Evolutionary conservation across 2,797 vertebrate species (phyloP).

Genomic region (Lepilemur septentrionalis): DNA sequence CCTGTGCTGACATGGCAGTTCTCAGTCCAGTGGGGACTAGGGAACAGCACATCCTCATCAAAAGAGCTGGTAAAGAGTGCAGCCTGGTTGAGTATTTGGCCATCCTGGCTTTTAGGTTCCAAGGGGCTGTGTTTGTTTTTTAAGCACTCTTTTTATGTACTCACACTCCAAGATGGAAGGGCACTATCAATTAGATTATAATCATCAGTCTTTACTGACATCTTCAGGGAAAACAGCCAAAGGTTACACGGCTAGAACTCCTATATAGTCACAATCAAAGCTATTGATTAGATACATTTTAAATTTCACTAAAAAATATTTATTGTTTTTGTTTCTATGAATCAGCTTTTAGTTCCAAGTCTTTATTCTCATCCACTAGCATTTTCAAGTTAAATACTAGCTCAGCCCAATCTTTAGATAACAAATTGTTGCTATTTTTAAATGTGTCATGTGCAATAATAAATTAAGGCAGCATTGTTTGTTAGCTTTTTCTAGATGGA

Average conservation of each 20-base stretch:
- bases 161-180: not conserved
- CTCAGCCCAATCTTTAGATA: slow-evolving; percentile 27
- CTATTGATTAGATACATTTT: not conserved
- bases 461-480: not conserved
- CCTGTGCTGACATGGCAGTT: not conserved
- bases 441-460: not conserved
- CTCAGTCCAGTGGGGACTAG: not conserved
- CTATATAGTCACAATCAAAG: not conserved
- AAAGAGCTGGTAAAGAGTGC: not conserved
- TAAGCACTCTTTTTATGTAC: not conserved
- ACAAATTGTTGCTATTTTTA: slow-evolving; percentile 35
- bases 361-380: not conserved
- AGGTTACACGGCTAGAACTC: not conserved
- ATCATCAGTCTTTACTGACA: not conserved
- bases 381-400: slow-evolving; percentile 15
- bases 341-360: not conserved
- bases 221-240: not conserved
- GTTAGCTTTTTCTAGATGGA: not conserved
- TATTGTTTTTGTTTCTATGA: not conserved
- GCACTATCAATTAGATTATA: not conserved
- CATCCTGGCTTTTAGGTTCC: not conserved
- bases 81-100: not conserved
- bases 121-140: not conserved
- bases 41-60: too few relatives aligned
- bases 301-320: not conserved